Evolutionary conservation across 2,797 vertebrate species (phyloP).

Genomic region (Hephaestus fuliginosus): DNA sequence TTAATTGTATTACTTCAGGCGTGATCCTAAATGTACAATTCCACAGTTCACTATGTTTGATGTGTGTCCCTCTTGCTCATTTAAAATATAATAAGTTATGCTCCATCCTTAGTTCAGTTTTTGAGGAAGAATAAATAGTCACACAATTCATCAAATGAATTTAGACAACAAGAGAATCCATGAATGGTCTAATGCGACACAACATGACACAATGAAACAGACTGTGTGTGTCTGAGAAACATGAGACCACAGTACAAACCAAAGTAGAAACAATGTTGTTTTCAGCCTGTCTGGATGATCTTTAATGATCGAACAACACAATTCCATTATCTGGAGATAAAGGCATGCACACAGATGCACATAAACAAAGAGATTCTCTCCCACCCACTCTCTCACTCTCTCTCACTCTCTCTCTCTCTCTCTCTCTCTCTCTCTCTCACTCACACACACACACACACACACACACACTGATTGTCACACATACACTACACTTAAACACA

Average conservation of each 20-base stretch:
- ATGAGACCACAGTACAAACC: constrained; percentile 5
- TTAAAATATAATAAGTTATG: not conserved
- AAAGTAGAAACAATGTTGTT: constrained; percentile 11
- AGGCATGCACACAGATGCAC: constrained; percentile 41
- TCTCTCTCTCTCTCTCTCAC: constrained; percentile 20
- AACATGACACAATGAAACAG: constrained; percentile 9
- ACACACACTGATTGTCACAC: constrained; percentile 4
- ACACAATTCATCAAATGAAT: not conserved
- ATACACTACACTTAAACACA: constrained; percentile 43
- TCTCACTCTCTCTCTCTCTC: constrained; percentile 19
- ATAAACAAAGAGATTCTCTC: constrained; percentile 64
- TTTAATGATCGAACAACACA: constrained; percentile 54
- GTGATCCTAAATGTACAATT: not conserved
- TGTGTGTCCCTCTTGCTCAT: not conserved
- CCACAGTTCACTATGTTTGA: not conserved
- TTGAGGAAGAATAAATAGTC: not conserved
- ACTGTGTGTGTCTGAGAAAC: constrained; percentile 7
- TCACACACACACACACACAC: constrained; percentile 7
- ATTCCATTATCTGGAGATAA: constrained; percentile 63
- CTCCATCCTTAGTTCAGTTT: not conserved
- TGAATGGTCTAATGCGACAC: not conserved
- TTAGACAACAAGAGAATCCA: not conserved
- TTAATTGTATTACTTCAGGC: not conserved
- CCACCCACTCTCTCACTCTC: constrained; percentile 15
- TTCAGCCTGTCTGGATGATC: constrained; percentile 24